Conservation (phyloP, 2,888 invertebrate genomes). For the Cryptosula pallasiana region DNA sequence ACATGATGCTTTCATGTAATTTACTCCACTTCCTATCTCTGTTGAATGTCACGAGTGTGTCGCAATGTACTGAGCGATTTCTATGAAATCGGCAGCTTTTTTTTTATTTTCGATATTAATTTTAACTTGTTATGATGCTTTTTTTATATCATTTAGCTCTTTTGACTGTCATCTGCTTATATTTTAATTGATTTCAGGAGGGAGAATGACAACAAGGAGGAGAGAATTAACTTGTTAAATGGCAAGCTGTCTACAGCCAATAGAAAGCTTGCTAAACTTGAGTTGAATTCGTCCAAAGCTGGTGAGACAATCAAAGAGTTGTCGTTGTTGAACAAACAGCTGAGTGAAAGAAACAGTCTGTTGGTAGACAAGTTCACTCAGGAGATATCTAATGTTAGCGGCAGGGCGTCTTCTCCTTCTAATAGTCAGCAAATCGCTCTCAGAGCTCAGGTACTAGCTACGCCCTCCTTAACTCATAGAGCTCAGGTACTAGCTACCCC, state of each 20-base stretch:
- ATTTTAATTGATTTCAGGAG: too few species aligned
- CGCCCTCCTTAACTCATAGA: too few species aligned
- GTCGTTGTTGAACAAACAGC: background rate
- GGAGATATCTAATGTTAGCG: background rate
- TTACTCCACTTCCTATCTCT: too few species aligned
- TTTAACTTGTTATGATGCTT: too few species aligned
- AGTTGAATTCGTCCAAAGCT: background rate
- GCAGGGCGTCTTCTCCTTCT: background rate
- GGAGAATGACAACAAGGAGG: constrained; percentile 63
- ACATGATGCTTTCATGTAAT: too few species aligned
- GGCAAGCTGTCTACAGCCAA: background rate
- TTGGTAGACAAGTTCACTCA: constrained; percentile 16
- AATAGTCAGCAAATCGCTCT: background rate
- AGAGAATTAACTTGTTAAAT: constrained; percentile 78
- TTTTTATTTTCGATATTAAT: too few species aligned
- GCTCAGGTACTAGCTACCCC: too few species aligned
- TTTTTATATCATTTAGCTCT: too few species aligned
- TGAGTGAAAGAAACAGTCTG: background rate
- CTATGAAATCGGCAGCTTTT: too few species aligned
- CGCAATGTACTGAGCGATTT: too few species aligned
- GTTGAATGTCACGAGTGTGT: too few species aligned
- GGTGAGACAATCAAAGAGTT: background rate
- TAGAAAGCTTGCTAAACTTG: constrained; percentile 17
- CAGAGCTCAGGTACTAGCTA: constrained; percentile 12
- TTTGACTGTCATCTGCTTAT: too few species aligned